Evolutionary conservation across 2,888 invertebrate species (phyloP), one percentile per base, ranked within the genome.

Genomic region (Prostheceraeus crozeri): DNA sequence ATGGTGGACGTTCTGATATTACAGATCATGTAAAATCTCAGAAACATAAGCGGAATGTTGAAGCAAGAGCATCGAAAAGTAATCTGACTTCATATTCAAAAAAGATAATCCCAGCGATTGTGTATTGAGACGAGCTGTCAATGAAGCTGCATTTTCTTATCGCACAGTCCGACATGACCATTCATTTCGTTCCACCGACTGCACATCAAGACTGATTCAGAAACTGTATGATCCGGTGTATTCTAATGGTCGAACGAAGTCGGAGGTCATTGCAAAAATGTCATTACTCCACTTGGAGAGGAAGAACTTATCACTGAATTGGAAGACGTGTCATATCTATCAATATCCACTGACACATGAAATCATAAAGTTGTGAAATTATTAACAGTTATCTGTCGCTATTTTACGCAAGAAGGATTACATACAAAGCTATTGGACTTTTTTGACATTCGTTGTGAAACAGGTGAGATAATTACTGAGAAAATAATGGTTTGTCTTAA

Each of bases 381-480:
- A 53, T 54, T 54, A 52, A 46, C 55, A 53, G 19, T n/a, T 11
- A 54, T 54, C 51, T 52, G 46, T 16, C 46, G 55, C 46, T 54
- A n/a, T 54, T 54, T 54, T 54, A 51, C 36, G 19, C 10, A 14
- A 53, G n/a, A 46, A n/a, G 55, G 55, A 53, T 14, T 54, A 53
- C 46, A 54, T 52, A 53, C 51, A 11, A 54, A 19, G 51, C 46
- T 54, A 14, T 53, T 54, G 19, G 55, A 54, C 19, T 51, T 56
- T 25, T 11, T 54, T 54, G 54, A 51, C 55, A 23, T 56, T 11
- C 57, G 53, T 27, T 51, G 57, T 16, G 57, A 56, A 56, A 56
- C 57, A 23, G 8, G 14, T 54, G 51, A 64, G 30, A 63, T 31
- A 46, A 63, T 59, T 62, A 40, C 51, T 35, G 53, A n/a, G 33